Evolutionary conservation across 2,888 invertebrate species (phyloP).

Genomic region (Monoplex corrugatus): DNA sequence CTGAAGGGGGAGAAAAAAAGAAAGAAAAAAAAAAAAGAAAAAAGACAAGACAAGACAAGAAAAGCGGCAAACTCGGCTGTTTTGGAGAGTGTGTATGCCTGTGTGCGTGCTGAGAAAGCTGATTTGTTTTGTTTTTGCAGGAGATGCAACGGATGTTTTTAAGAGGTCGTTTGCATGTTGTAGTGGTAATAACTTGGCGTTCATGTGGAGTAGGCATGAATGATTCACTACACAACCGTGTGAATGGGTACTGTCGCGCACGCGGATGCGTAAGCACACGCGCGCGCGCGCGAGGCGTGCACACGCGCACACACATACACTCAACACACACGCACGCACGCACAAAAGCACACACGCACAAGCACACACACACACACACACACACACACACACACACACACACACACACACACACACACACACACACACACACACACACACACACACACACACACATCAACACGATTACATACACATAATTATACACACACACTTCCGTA

Average conservation of each 20-base stretch:
- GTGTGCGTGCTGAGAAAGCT: background rate
- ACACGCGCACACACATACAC: background rate
- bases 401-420: background rate
- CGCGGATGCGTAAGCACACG: background rate
- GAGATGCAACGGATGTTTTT: no score
- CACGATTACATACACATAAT: background rate
- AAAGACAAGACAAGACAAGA: background rate
- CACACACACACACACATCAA: background rate
- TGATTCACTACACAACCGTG: no score
- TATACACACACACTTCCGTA: slow-evolving; percentile 7
- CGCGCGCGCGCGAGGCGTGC: background rate
- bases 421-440: background rate
- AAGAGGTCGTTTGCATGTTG: no score
- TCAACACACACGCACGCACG: slow-evolving; percentile 9
- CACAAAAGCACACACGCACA: background rate
- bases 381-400: background rate
- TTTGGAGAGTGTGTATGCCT: background rate
- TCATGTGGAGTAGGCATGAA: no score
- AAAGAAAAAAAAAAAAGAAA: background rate
- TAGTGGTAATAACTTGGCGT: no score
- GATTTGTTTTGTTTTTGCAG: background rate
- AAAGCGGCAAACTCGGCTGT: background rate
- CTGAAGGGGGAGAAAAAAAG: no score
- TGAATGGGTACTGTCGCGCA: background rate
- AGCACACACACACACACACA: slow-evolving; percentile 40